Evolutionary conservation across 2,888 invertebrate species (phyloP).

Genomic region (Heliconius aoede): DNA sequence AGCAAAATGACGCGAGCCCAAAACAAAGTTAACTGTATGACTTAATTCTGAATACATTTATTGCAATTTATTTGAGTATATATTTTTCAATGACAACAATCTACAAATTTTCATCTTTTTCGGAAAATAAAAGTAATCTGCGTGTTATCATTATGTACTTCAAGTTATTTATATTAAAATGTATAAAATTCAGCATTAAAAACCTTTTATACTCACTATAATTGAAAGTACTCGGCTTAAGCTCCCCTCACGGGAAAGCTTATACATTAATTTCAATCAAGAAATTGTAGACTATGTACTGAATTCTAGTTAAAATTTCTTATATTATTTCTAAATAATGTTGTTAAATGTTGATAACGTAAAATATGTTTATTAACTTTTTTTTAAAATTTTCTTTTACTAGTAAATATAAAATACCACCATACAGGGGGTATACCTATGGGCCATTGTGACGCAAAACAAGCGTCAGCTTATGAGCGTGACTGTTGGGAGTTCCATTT

Average conservation of each 20-base stretch:
- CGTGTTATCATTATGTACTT: neutral
- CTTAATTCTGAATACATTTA: neutral
- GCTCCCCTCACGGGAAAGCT: conserved; percentile 10
- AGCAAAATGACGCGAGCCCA: neutral
- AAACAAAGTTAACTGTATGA: neutral
- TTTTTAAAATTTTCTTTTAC: too few relatives aligned
- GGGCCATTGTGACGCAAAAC: neutral
- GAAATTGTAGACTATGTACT: neutral
- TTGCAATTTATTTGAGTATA: neutral
- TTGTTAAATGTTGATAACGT: too few relatives aligned
- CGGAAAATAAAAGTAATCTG: neutral
- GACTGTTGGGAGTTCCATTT: neutral
- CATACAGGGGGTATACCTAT: too few relatives aligned
- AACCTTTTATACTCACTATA: neutral
- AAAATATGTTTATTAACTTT: too few relatives aligned
- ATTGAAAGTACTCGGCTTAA: conserved; percentile 2
- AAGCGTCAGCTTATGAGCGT: neutral
- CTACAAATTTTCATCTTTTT: neutral
- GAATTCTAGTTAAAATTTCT: neutral
- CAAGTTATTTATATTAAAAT: conserved; percentile 3
- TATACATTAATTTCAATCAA: conserved; percentile 11
- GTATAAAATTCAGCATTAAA: conserved; percentile 4
- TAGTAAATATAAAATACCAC: too few relatives aligned
- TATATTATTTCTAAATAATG: neutral
- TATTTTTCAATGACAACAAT: neutral